Evolutionary conservation across 2,888 invertebrate genomes (phyloP), one percentile per base, ranked within the genome.

Genomic region (Octodonta nipae): DNA sequence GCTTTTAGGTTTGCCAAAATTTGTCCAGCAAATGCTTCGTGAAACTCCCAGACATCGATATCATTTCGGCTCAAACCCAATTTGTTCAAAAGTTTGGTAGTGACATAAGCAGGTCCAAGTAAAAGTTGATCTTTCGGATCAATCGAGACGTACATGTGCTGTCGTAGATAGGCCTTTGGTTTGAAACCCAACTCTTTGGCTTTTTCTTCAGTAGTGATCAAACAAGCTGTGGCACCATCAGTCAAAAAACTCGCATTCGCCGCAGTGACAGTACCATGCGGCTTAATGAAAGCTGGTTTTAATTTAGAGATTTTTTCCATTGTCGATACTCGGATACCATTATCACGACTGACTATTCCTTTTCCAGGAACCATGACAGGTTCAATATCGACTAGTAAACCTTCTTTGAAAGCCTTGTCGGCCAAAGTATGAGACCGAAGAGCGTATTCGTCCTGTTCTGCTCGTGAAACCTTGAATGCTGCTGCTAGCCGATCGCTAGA

Each of bases 1-100:
- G 98, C 98, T 62, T 89, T 95, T 51, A 99, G 59, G 61, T 98
- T 98, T 3, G 98, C 86, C 41, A 98, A 63, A 52, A 98, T 88
- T 74, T 96, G 95, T 25, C 92, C 86, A 37, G 96, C 93, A 64
- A 98, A 99, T 3, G 98, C 98, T 68, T 98, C 98, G 59, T 98
- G 98, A 44, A 93, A 82, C 72, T 98, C 98, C 83, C 93, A 98
- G 2, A 88, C 87, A 65, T 89, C 89, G 52, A 98, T 77, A 56
- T 98, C 98, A 40, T 75, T 75, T 33, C 92, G 48, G 11, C 69
- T 67, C 1, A 99, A 73, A 2, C 92, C 92, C 26, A 87, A 75
- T 60, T 79, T 85, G 39, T 87, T 82, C 48, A 98, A 66, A 34
- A 96, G 70, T 65, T 80, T 80, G 25, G 95, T 93, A 51, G 91